These are phyloP conservation scores for Poecilus cupreus DNA, from an alignment of 2,888 invertebrate species.

Conservation along the genomic window DNA sequence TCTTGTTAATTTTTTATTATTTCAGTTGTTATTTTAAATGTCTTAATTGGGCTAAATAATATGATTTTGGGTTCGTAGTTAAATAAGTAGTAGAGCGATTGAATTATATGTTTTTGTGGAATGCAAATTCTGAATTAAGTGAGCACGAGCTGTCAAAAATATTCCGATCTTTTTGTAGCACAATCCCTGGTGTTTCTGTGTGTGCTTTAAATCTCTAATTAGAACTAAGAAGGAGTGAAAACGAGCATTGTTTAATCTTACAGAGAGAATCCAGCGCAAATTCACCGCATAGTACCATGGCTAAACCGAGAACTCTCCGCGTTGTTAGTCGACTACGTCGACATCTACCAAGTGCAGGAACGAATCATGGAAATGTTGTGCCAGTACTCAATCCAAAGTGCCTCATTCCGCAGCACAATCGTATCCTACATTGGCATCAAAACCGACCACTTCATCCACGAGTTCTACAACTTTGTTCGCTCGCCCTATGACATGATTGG, in stretches of 20 bases:
- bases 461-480: slow-evolving; percentile 89
- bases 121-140: no score
- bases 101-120: no score
- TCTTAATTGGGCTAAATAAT: no score
- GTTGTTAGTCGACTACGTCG: slow-evolving; percentile 80
- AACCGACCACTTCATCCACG: slow-evolving; percentile 92
- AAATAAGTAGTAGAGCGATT: no score
- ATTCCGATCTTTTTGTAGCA: no score
- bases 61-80: no score
- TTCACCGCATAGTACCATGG: slow-evolving; percentile 91
- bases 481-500: slow-evolving; percentile 91
- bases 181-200: no score
- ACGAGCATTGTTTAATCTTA: slow-evolving; percentile 65
- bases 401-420: slow-evolving; percentile 82
- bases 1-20: no score
- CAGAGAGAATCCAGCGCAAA: slow-evolving; percentile 86
- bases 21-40: no score
- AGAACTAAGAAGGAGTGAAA: no score
- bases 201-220: no score
- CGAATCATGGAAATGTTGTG: slow-evolving; percentile 82
- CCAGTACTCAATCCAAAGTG: slow-evolving; percentile 79
- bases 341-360: slow-evolving; percentile 79
- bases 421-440: slow-evolving; percentile 81
- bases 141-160: no score
- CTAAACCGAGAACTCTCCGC: slow-evolving; percentile 89